Conservation (phyloP, 2,797 vertebrate genomes). For the Gadopsis bispinosus region DNA sequence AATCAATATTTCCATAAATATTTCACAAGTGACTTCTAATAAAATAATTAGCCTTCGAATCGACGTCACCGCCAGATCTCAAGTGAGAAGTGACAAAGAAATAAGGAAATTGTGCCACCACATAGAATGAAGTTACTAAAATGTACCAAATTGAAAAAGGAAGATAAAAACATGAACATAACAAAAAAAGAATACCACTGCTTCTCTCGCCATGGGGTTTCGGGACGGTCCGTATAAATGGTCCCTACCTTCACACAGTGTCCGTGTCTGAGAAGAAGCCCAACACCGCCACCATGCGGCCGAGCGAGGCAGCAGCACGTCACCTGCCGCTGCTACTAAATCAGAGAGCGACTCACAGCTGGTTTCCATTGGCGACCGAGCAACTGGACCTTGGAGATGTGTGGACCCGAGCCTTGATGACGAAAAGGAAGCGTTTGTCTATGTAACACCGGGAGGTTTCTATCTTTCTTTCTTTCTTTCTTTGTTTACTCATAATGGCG, state of each 20-base stretch:
- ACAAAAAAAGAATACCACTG: too few species aligned
- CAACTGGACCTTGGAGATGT: constrained; percentile 33
- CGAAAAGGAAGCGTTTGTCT: fast-evolving
- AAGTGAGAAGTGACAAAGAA: not conserved
- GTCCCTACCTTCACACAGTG: not conserved
- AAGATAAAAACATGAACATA: too few species aligned
- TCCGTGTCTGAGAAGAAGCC: not conserved
- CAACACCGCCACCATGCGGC: constrained; percentile 57
- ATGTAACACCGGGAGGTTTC: not conserved
- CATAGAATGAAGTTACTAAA: too few species aligned
- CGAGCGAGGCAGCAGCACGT: fast-evolving
- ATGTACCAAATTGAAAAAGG: too few species aligned
- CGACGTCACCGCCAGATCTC: not conserved
- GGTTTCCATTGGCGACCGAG: constrained; percentile 66
- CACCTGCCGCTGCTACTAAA: not conserved
- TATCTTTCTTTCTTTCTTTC: fast-evolving
- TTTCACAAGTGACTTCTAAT: not conserved
- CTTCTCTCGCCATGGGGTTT: not conserved
- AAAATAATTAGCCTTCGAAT: not conserved
- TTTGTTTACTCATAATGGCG: constrained; percentile 41
- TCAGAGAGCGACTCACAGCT: not conserved
- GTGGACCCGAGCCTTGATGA: not conserved
- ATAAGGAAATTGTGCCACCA: too few species aligned
- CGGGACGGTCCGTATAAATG: not conserved
- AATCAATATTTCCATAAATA: not conserved